A percentile compares a stretch with the other conserved stretches of the same genome.
phyloP scores from a whole-genome alignment of 1,140 invertebrate genomes.

The Drosophila quadrilineata region DNA sequence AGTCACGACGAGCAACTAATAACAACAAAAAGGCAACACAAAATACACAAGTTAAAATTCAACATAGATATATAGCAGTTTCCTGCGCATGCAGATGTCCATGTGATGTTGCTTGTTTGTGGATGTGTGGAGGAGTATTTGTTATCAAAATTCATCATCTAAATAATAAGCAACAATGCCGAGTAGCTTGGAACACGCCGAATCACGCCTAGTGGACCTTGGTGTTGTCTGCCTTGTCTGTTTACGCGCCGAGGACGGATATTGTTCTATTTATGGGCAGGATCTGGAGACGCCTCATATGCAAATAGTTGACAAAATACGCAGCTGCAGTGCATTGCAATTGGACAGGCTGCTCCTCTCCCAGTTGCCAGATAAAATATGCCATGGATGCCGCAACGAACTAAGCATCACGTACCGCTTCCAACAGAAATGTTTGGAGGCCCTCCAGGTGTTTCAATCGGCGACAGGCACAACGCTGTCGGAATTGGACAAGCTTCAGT shows the following conservation, averaged over 20 bases:
- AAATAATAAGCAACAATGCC: constrained; percentile 23
- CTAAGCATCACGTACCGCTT: constrained; percentile 67
- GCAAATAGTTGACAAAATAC: constrained; percentile 83
- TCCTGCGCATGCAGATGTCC: background rate
- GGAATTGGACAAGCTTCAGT: constrained; percentile 37
- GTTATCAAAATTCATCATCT: constrained; percentile 22
- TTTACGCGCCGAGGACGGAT: constrained; percentile 81
- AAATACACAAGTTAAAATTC: constrained; percentile 31
- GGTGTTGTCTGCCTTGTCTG: constrained; percentile 84
- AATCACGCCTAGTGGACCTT: constrained; percentile 81
- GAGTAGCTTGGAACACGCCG: constrained; percentile 23
- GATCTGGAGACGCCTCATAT: constrained; percentile 81
- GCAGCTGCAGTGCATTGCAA: constrained; percentile 82
- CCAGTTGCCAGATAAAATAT: constrained; percentile 69
- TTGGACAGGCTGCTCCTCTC: constrained; percentile 20
- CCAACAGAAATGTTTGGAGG: constrained; percentile 65
- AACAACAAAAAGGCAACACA: constrained; percentile 37
- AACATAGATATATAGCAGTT: background rate
- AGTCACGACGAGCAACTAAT: constrained; percentile 12
- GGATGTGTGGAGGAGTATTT: constrained; percentile 20
- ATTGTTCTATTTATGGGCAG: constrained; percentile 83
- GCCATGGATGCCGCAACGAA: constrained; percentile 60
- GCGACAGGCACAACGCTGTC: constrained; percentile 10
- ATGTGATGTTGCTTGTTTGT: constrained; percentile 3
- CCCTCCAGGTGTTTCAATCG: constrained; percentile 54